Evolutionary conservation across 2,113 vertebrate species (phyloP), one percentile per base, ranked within the genome.

Genomic region (cat (Felis catus)): DNA sequence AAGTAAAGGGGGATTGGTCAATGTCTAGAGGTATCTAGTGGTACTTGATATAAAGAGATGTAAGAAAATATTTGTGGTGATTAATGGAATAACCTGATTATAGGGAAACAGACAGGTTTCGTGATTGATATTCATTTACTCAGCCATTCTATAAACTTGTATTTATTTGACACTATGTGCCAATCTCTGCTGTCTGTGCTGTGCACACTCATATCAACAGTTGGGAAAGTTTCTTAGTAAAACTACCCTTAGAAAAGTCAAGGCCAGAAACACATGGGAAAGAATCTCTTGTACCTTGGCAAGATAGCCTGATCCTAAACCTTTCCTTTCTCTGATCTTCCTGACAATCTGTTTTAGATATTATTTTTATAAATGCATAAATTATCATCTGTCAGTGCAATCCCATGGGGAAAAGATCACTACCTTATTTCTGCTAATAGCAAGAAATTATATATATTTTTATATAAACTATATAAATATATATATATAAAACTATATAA

Each of bases 281-380:
- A 63, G 4, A 74, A 21, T 85, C 39, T 74, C 82, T 87, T 27
- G 70, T 55, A 96, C 58, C 23, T 91, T 92, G 48, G 41, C 41
- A 85, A 8, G 23, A 81, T 78, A 90, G 29, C 27, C 16, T 87
- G 45, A 73, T 74, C 45, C 48, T 4, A 83, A 68, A 10, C 12
- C 1, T 81, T 84, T 96, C 89, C 18, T 48, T 51, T 14, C 58
- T 98, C 84, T 96, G 70, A 94, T 93, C 63, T 85, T 96, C 9
- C 23, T 90, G 23, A 12, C 31, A 91, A 1, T 87, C 85, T 89
- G 14, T 95, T 97, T 95, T 85, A 96, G 70, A 78, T 81, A 86
- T 53, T 95, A 61, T 92, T 94, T 93, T 87, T 79, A 93, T 96
- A 96, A 95, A 88, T 92, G 55, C 41, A 97, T 81, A 95, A 96